Evolutionary conservation across 2,113 vertebrate species (phyloP).

Genomic region (Pan paniscus): DNA sequence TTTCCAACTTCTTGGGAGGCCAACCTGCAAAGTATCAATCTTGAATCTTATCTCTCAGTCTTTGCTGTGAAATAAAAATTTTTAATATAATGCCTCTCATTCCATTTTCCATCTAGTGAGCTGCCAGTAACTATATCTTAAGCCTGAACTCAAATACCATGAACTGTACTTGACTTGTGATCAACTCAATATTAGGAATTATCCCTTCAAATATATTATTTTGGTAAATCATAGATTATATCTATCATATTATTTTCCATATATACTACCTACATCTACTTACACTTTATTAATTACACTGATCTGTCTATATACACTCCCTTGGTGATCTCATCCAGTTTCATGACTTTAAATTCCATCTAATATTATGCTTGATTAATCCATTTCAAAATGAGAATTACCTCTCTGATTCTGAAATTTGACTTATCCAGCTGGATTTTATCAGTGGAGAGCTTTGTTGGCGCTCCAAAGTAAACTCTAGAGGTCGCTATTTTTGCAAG

Average conservation of each 20-base stretch:
- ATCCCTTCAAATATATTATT: not conserved
- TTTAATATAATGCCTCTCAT: not conserved
- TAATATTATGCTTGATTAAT: not conserved
- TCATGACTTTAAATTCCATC: not conserved
- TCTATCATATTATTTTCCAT: not conserved
- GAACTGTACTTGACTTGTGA: not conserved
- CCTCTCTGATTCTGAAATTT: not conserved
- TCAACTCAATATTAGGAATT: conserved; percentile 25
- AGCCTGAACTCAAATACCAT: not conserved
- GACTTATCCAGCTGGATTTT: not conserved
- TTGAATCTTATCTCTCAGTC: not conserved
- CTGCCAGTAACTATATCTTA: not conserved
- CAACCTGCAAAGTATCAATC: not conserved
- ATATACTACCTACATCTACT: not conserved
- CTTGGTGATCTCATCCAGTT: not conserved
- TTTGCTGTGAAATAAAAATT: not conserved
- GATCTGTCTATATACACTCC: not conserved
- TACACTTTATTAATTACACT: not conserved
- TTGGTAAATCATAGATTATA: not conserved
- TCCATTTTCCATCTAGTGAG: not conserved
- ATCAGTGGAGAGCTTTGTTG: not conserved
- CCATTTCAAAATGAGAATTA: conserved; percentile 17
- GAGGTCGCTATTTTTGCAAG: not conserved
- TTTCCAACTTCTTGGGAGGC: not conserved
- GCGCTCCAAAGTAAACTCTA: not conserved